phyloP scores from a whole-genome alignment of 1,140 invertebrate genomes.

The Apis mellifera region DNA sequence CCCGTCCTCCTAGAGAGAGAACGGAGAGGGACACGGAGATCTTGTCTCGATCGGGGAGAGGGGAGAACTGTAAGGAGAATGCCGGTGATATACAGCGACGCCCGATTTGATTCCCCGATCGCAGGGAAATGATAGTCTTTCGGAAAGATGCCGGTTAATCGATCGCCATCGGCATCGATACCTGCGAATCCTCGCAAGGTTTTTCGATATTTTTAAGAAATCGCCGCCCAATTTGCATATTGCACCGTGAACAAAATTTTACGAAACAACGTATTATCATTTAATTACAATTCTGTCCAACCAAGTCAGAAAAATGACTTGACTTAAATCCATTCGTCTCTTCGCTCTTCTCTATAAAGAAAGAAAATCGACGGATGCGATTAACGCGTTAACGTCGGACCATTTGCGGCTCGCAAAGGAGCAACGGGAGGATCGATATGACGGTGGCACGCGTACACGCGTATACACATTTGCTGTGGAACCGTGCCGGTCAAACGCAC shows the following conservation, averaged over 20 bases:
- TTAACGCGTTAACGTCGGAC: background rate
- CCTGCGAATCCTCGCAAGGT: background rate
- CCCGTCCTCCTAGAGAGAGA: slow-evolving; percentile 50
- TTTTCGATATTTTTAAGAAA: no score
- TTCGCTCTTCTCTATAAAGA: no score
- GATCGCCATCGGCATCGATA: background rate
- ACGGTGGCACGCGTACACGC: slow-evolving; percentile 64
- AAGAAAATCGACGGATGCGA: background rate
- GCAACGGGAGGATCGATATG: slow-evolving; percentile 64
- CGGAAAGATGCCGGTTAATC: slow-evolving; percentile 29
- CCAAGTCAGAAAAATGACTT: no score
- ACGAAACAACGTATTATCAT: no score
- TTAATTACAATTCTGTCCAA: no score
- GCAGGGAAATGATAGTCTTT: slow-evolving; percentile 49
- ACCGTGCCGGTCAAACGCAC: slow-evolving; percentile 70
- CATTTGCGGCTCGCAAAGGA: slow-evolving; percentile 8
- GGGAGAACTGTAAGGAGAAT: slow-evolving; percentile 23
- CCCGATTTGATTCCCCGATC: slow-evolving; percentile 44
- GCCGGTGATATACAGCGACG: slow-evolving; percentile 47
- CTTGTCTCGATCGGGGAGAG: slow-evolving; percentile 41
- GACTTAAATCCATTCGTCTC: no score
- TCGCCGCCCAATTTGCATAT: no score
- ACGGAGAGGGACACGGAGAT: slow-evolving; percentile 61
- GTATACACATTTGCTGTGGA: slow-evolving; percentile 37
- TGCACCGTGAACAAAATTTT: no score